Evolutionary conservation across 1,140 invertebrate genomes (phyloP).

Genomic region (Drosophila prosaltans): DNA sequence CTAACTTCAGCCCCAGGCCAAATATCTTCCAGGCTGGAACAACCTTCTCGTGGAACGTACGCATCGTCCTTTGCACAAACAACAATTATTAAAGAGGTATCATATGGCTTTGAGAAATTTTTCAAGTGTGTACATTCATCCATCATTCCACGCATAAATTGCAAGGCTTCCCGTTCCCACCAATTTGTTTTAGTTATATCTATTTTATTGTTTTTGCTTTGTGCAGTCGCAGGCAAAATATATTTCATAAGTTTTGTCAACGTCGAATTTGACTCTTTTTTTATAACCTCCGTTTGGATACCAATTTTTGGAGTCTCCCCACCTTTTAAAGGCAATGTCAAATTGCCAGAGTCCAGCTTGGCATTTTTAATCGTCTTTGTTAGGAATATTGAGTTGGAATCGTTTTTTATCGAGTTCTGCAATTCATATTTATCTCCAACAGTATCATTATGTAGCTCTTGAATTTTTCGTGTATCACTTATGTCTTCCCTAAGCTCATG

Average conservation of each 20-base stretch:
- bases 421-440: constrained; percentile 37
- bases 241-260: constrained; percentile 78
- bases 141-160: constrained; percentile 99
- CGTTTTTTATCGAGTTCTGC: constrained; percentile 25
- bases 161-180: constrained; percentile 90
- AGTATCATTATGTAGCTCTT: constrained; percentile 37
- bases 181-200: constrained; percentile 85
- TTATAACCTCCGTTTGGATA: constrained; percentile 11
- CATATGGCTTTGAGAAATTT: constrained; percentile 94
- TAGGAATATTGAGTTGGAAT: constrained; percentile 57
- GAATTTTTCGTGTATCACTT: constrained; percentile 72
- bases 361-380: constrained; percentile 42
- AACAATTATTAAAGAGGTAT: constrained; percentile 93
- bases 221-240: constrained; percentile 59
- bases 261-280: constrained; percentile 38
- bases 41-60: constrained; percentile 94
- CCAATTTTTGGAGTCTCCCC: constrained; percentile 25
- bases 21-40: constrained; percentile 91
- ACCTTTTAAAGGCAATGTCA: constrained; percentile 45
- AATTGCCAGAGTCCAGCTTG: constrained; percentile 35
- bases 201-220: constrained; percentile 62
- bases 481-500: constrained; percentile 77
- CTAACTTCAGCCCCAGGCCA: constrained; percentile 96
- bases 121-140: constrained; percentile 98
- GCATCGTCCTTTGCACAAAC: constrained; percentile 95